Evolutionary conservation across 2,888 invertebrate genomes (phyloP), one percentile per base, ranked within the genome.

Genomic region (Sinhomidia bicolor): DNA sequence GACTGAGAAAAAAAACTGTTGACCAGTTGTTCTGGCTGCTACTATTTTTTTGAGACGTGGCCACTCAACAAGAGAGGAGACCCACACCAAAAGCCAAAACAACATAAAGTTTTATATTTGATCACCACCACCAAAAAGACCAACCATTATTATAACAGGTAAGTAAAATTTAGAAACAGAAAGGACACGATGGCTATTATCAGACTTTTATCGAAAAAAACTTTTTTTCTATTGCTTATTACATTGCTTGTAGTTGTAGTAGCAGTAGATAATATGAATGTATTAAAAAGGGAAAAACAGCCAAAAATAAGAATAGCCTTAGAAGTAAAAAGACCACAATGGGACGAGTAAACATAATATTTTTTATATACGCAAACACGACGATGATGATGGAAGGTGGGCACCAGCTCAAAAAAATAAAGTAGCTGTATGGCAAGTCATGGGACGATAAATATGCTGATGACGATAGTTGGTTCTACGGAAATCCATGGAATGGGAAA

Each of bases 401-500:
- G 41, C 60, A 79, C 36, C 79, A 47, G 47, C 36, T 47, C 41
- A 65, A 81, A 81, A 54, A 79, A 79, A 78, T 76, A 36, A 32
- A 85, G 65, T 44, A 71, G 36, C 68, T 51, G 47, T 41, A 57
- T 74, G 51, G 36, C 44, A 51, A 82, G 51, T 68, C 83, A 65
- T 41, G 71, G 41, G 79, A 57, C 79, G 60, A 84, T 74, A 68
- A 71, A 68, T 68, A 74, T 84, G 74, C 71, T 76, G 60, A 85
- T 60, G 84, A 85, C 84, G 84, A 80, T 86, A 71, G 54, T 78
- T 80, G 26, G 36, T 78, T 88, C 68, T 82, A 88, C 88, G 88
- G 88, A 88, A 88, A 88, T 83, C 78, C 88, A 88, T 80, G 78
- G 88, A 88, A 88, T 88, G 85, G 89, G 84, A 89, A 85, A 85